A percentile compares a stretch with the other conserved stretches of the same genome.
Conservation (phyloP, 2,113 vertebrate species). For the Mystacornis crossleyi region DNA sequence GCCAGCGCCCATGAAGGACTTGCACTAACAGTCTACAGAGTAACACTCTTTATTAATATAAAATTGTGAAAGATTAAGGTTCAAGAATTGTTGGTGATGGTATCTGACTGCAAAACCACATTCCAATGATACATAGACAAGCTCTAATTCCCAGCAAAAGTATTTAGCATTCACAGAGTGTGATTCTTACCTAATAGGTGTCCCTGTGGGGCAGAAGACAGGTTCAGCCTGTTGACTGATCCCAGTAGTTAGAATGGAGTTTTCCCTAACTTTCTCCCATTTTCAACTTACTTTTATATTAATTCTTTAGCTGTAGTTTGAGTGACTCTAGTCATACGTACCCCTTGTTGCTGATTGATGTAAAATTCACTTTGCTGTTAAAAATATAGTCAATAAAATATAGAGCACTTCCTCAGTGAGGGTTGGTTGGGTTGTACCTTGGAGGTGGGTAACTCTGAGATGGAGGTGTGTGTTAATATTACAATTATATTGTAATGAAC, state of each 20-base stretch:
- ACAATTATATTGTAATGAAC: neutral
- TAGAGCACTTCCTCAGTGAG: neutral
- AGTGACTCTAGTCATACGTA: neutral
- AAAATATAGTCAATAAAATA: neutral
- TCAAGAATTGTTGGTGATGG: neutral
- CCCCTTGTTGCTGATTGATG: neutral
- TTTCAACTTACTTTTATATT: neutral
- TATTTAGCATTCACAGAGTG: neutral
- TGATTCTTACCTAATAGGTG: neutral
- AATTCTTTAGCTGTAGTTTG: neutral
- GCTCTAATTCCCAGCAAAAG: neutral
- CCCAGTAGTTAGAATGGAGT: neutral
- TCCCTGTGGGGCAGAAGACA: neutral
- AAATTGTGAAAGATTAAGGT: neutral
- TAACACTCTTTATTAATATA: neutral
- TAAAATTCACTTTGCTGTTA: neutral
- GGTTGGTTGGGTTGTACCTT: fast-evolving
- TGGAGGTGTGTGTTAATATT: neutral
- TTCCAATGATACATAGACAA: neutral
- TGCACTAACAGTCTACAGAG: neutral
- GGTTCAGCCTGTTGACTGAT: neutral
- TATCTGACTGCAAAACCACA: neutral
- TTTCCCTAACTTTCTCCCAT: neutral
- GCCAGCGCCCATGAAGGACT: fast-evolving
- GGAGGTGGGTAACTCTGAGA: neutral